Conservation (phyloP, 2,888 invertebrate genomes). For the Xanthorhoe designata region DNA sequence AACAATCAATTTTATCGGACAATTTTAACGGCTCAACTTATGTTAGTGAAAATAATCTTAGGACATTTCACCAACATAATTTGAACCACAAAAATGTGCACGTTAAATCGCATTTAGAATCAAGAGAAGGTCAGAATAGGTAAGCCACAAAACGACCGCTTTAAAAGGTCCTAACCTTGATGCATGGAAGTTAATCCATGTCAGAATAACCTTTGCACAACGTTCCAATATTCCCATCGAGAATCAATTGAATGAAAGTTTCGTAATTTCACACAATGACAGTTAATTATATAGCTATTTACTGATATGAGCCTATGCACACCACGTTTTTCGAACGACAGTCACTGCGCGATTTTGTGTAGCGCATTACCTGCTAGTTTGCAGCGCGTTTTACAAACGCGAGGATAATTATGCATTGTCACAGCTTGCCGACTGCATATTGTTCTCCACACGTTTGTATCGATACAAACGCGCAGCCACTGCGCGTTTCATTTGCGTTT, state of each 20-base stretch:
- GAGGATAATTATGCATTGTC: no score
- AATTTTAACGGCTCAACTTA: no score
- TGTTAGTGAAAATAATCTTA: background rate
- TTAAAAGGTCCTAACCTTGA: conserved; percentile 43
- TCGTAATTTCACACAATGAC: conserved; percentile 54
- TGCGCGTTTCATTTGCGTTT: no score
- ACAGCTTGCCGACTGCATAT: no score
- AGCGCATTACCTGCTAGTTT: no score
- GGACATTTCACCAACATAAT: background rate
- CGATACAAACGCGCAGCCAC: no score
- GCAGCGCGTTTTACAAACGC: no score
- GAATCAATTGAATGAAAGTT: conserved; percentile 35
- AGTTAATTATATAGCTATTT: conserved; percentile 67
- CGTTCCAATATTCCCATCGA: conserved; percentile 23
- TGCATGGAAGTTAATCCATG: conserved; percentile 51
- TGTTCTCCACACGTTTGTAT: no score
- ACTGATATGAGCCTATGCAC: no score
- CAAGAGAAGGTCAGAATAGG: background rate
- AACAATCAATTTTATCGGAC: no score
- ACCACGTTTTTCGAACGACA: no score
- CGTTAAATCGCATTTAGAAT: background rate
- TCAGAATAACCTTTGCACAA: conserved; percentile 39
- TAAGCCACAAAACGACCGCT: background rate
- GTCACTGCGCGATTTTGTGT: no score
- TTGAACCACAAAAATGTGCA: background rate